Evolutionary conservation across 2,113 vertebrate species (phyloP).

Genomic region (Gulo gulo): DNA sequence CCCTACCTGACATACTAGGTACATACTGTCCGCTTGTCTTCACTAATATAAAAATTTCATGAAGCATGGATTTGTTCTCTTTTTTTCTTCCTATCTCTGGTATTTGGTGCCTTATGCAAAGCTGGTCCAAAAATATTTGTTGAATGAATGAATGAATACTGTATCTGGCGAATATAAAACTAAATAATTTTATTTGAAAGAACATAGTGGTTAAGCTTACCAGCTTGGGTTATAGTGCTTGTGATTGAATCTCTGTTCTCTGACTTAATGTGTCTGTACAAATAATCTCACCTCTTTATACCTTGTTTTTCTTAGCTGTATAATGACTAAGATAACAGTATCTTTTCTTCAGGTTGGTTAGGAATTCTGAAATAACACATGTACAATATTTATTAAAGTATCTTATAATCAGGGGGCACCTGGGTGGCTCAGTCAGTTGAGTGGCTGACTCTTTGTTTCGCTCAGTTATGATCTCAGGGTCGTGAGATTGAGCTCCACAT

Average conservation of each 20-base stretch:
- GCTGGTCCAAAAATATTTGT: not conserved
- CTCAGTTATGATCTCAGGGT: no score
- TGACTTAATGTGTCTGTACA: not conserved
- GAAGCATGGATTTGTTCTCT: not conserved
- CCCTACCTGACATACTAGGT: not conserved
- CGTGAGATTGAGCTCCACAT: no score
- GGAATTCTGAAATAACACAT: not conserved
- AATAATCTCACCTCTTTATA: not conserved
- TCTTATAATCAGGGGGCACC: no score
- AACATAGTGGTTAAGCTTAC: not conserved
- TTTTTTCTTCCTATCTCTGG: not conserved
- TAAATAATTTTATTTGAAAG: not conserved
- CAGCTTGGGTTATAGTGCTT: not conserved
- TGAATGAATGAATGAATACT: not conserved
- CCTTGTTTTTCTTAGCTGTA: not conserved
- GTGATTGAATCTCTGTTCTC: not conserved
- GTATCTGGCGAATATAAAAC: not conserved
- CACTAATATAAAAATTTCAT: not conserved
- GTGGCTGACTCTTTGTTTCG: no score
- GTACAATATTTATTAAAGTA: not conserved
- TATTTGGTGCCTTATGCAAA: not conserved
- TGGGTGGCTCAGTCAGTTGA: no score
- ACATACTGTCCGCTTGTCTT: not conserved
- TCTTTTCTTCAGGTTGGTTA: not conserved
- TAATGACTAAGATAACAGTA: not conserved